Evolutionary conservation across 2,888 invertebrate genomes (phyloP), one percentile per base, ranked within the genome.

Genomic region (Serripes groenlandicus): DNA sequence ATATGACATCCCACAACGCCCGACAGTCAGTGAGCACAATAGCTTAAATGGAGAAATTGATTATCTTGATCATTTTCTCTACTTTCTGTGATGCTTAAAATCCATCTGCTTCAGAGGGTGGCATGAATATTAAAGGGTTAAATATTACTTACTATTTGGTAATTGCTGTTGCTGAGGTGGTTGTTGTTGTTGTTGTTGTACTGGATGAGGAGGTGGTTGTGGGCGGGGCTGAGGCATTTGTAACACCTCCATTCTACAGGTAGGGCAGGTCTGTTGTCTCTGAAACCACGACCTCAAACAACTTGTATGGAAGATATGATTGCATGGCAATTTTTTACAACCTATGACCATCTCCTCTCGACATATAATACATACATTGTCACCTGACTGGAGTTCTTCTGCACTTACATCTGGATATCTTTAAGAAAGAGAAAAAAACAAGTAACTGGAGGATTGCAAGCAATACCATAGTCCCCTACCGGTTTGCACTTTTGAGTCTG

Each of bases 281-380:
- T 99, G 99, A 95, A 99, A 99, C 99, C 99, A 99, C 54, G 99
- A 98, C 69, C 99, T 97, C 75, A 99, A 96, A 95, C 99, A 99
- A 75, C 98, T 97, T 64, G 99, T 98, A 95, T 99, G 99, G 96
- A 99, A 99, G 92, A 99, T 99, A 95, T 99, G 99, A 94, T 98
- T 98, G 95, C 99, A 99, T 0, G 99, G 99, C 87, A 99, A 95
- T 94, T 99, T 99, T 95, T 99, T 99, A 56, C 99, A 93, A 32
- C 87, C 96, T 37, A 96, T 95, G 75, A 96, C 96, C 97, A 97
- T 97, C 94, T 97, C 97, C 94, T 97, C 97, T 23, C 99, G 96
- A 94, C 99, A 99, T 92, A 99, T 99, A 91, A 99, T 99, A 95
- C 99, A 99, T 78, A 99, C 99, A 94, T 99, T 99, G 95, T 99